Conservation (phyloP, 2,888 invertebrate species). For the Lepidocyrtoides sp. region DNA sequence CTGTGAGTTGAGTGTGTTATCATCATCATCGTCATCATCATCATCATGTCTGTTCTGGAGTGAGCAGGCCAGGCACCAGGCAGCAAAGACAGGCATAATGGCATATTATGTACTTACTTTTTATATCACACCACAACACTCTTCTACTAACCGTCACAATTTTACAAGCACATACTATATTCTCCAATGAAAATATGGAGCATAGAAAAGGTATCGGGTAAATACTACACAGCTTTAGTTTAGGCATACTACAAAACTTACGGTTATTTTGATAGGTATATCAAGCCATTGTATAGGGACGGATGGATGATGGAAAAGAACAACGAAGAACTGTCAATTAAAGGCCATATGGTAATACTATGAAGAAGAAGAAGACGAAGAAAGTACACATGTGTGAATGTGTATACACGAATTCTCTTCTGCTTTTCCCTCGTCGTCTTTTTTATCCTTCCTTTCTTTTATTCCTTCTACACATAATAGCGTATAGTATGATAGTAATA, state of each 20-base stretch:
- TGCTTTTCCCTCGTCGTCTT: neutral
- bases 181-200: neutral
- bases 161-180: neutral
- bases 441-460: neutral
- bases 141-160: neutral
- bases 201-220: neutral
- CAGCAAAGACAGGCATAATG: neutral
- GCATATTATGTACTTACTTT: no score
- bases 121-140: no score
- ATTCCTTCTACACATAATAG: neutral
- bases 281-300: neutral
- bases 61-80: neutral
- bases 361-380: neutral
- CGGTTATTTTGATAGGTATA: neutral
- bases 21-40: neutral
- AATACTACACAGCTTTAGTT: neutral
- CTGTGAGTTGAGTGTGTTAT: conserved; percentile 7
- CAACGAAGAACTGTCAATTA: conserved; percentile 66
- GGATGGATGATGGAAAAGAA: neutral
- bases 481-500: neutral
- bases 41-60: neutral
- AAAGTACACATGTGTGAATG: neutral
- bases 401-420: neutral
- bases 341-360: conserved; percentile 48
- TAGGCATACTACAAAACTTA: neutral